Base-by-base conservation (phyloP, 1,140 invertebrate species). In the Neodiprion lecontei region DNA sequence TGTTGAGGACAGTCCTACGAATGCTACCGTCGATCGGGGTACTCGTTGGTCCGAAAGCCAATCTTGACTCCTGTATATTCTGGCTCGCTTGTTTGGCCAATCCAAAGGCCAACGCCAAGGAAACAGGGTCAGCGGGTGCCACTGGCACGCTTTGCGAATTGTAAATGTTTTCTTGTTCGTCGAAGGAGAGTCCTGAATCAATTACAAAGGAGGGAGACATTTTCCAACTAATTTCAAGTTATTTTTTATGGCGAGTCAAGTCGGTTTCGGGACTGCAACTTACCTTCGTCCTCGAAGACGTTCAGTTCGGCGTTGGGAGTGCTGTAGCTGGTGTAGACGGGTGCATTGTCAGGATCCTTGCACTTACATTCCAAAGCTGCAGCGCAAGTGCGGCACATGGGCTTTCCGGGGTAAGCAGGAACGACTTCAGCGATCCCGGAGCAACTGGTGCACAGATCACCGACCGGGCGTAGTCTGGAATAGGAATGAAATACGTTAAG, bases 111-210 rank as follows among this genome's bases (percentile, higher is more conserved):
- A 89, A 47, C 23, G 82, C 78, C 12, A 89, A 78, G n/a, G 89
- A 89, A 5, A 89, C 86, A 23, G 89, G 85, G 80, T 89, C 89
- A 1, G 88, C 87, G 1, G 88, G 83, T 14, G 80, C 14, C 21
- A 67, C 49, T 67, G 79, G 40, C 40, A 73, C 67, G 67, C 21
- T 12, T 12, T 69, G 17, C 5, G 21, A 5, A 11, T 69, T 69
- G 67, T 69, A 69, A 21, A 69, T 69, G 67, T 21, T 82, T 76
- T 80, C 66, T 81, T 83, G 50, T 83, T 82, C 76, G 84, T 86
- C 8, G 85, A 84, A 48, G 82, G 69, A 67, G 78, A 75, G n/a
- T 82, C 83, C 40, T 85, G 85, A 65, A 40, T 40, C 28, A 40
- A 40, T 40, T 1, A 40, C 28, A 1, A 40, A 5, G 28, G 28